A percentile compares a stretch with the other conserved stretches of the same genome.
phyloP scores from a whole-genome alignment of 2,797 vertebrate species.

The Moxostoma hubbsi region DNA sequence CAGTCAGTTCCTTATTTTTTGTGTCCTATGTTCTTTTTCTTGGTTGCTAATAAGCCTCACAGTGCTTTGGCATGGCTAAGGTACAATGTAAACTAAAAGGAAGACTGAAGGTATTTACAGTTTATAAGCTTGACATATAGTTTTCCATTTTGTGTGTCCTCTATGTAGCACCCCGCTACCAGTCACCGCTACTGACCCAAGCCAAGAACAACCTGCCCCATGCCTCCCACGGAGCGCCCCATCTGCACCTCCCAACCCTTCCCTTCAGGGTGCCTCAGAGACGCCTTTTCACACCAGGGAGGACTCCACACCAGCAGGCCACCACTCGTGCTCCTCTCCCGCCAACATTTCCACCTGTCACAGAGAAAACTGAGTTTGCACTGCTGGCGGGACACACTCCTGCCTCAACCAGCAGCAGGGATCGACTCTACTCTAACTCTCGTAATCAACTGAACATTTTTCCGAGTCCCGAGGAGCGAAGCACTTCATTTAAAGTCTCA shows the following conservation, averaged over 20 bases:
- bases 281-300: slow-evolving; percentile 57
- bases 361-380: slow-evolving; percentile 59
- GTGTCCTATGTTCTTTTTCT: neutral
- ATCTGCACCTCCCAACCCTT: slow-evolving; percentile 69
- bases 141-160: neutral
- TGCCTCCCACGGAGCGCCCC: slow-evolving; percentile 54
- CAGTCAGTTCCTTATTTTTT: slow-evolving; percentile 2
- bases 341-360: slow-evolving; percentile 44
- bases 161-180: slow-evolving; percentile 27
- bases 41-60: no score
- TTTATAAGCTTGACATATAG: neutral
- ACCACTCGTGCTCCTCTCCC: neutral
- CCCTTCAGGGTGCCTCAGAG: slow-evolving; percentile 64
- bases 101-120: neutral
- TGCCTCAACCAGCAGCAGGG: slow-evolving; percentile 3
- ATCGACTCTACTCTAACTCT: neutral
- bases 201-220: slow-evolving; percentile 54
- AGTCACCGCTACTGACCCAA: slow-evolving; percentile 50
- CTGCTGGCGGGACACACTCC: neutral
- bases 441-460: neutral
- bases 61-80: no score
- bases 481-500: neutral
- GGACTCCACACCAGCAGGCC: slow-evolving; percentile 44
- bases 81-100: neutral
- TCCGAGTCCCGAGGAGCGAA: neutral